A percentile compares a stretch with the other conserved stretches of the same genome.
These are phyloP conservation scores for Oncorhynchus tshawytscha DNA, from an alignment of 2,113 vertebrate species.

Conservation along the genomic window DNA sequence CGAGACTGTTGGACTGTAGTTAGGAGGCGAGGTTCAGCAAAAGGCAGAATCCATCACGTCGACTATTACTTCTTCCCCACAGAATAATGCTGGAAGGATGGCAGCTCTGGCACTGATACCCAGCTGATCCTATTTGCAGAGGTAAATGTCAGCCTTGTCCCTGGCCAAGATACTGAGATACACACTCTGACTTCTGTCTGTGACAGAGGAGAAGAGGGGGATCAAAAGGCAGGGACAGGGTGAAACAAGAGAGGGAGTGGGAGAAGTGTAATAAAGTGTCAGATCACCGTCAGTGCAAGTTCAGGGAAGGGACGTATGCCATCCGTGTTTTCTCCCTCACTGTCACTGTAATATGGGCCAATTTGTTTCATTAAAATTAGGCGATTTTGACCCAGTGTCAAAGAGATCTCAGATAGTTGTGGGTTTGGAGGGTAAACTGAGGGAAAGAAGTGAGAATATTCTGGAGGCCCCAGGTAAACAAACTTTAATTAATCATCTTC, in stretches of 20 bases:
- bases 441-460: no score
- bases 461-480: not conserved
- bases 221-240: not conserved
- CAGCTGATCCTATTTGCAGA: slow-evolving; percentile 35
- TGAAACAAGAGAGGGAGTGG: not conserved
- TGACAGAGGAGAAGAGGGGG: not conserved
- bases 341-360: slow-evolving; percentile 26
- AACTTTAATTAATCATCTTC: not conserved
- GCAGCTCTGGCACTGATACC: not conserved
- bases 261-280: slow-evolving; percentile 7
- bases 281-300: not conserved
- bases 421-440: not conserved
- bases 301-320: not conserved
- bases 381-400: no score
- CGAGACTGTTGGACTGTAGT: not conserved
- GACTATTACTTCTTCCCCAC: slow-evolving; percentile 16
- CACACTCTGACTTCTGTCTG: slow-evolving; percentile 5
- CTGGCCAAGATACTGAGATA: slow-evolving; percentile 5
- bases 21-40: not conserved
- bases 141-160: slow-evolving; percentile 44
- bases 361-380: slow-evolving; percentile 13
- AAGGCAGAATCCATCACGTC: not conserved
- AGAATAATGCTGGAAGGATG: slow-evolving; percentile 8
- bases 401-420: not conserved
- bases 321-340: slow-evolving; percentile 23